phyloP scores from a whole-genome alignment of 2,888 invertebrate genomes.

The Yponomeuta evonymella region DNA sequence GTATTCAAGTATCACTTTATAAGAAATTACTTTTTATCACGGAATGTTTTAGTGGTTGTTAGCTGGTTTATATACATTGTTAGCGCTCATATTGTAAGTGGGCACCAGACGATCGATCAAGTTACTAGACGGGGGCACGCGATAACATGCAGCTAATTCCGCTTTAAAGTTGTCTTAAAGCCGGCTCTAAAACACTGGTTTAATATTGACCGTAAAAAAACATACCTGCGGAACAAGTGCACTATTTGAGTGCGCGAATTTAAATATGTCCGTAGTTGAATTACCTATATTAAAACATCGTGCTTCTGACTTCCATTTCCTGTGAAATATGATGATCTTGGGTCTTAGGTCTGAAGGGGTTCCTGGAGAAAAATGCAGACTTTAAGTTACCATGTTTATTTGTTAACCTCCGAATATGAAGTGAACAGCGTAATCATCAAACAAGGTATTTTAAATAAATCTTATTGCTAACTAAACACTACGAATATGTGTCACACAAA shows the following conservation, averaged over 20 bases:
- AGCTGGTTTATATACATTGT: constrained; percentile 11
- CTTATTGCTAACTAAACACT: no score
- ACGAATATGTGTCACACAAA: no score
- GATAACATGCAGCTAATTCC: constrained; percentile 19
- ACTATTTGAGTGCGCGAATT: neutral
- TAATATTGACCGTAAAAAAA: neutral
- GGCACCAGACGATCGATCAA: constrained; percentile 13
- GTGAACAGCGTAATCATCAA: no score
- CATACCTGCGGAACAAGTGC: neutral
- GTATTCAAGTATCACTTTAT: constrained; percentile 6
- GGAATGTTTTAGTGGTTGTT: constrained; percentile 12
- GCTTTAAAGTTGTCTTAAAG: constrained; percentile 12
- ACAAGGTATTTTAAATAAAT: no score
- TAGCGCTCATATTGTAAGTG: constrained; percentile 4
- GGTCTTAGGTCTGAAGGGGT: no score
- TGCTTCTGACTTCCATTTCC: neutral
- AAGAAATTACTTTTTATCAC: constrained; percentile 14
- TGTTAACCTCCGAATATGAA: no score
- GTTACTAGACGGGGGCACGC: constrained; percentile 16
- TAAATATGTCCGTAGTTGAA: neutral
- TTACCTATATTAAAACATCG: constrained; percentile 4
- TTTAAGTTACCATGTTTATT: no score
- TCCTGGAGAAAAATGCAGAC: no score
- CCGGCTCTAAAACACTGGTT: neutral
- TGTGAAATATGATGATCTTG: no score